Conservation (phyloP, 1,140 invertebrate genomes). For the Rhyzopertha dominica region DNA sequence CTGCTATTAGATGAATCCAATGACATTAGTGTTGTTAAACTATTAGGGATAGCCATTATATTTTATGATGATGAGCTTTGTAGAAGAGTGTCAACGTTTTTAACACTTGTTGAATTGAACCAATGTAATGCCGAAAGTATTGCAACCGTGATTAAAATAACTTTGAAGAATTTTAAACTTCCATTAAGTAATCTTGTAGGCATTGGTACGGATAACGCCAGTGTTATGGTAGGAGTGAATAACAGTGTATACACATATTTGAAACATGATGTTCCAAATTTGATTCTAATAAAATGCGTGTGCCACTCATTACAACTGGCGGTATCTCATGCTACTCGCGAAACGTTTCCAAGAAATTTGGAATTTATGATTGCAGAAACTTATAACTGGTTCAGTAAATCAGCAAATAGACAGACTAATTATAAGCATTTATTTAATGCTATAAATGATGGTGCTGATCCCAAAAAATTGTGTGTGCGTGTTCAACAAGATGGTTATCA, state of each 20-base stretch:
- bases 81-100: slow-evolving; percentile 32
- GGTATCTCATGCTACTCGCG: slow-evolving; percentile 24
- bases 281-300: slow-evolving; percentile 4
- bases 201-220: slow-evolving; percentile 43
- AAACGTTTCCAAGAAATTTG: slow-evolving; percentile 40
- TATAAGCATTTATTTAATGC: slow-evolving; percentile 38
- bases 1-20: too few relatives aligned
- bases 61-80: slow-evolving; percentile 35
- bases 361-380: slow-evolving; percentile 44
- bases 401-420: slow-evolving; percentile 15
- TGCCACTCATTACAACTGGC: slow-evolving; percentile 37
- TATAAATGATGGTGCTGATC: slow-evolving; percentile 39
- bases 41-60: too few relatives aligned
- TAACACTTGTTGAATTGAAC: slow-evolving; percentile 22
- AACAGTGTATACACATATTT: slow-evolving; percentile 35
- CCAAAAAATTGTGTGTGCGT: slow-evolving; percentile 39
- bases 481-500: slow-evolving; percentile 42
- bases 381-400: slow-evolving; percentile 40
- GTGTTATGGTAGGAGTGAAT: slow-evolving; percentile 42
- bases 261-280: too few relatives aligned
- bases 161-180: background rate
- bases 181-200: slow-evolving; percentile 30
- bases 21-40: too few relatives aligned
- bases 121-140: slow-evolving; percentile 6
- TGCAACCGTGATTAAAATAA: background rate